These are phyloP conservation scores for Drosophila murphyi DNA, from an alignment of 1,140 invertebrate species.

Conservation along the genomic window DNA sequence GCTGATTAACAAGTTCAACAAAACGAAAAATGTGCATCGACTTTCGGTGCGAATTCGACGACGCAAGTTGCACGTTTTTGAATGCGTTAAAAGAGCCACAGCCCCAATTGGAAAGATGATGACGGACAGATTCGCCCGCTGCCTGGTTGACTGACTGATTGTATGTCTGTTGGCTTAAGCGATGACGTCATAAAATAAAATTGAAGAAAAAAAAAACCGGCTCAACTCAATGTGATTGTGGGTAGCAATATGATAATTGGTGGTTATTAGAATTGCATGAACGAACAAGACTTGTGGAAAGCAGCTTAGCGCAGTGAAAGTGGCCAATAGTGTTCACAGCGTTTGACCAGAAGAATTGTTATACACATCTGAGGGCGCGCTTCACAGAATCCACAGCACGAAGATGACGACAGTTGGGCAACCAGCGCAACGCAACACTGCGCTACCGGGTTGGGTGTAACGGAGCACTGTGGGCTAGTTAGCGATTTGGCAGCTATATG, in stretches of 20 bases:
- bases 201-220: conserved; percentile 32
- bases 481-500: conserved; percentile 72
- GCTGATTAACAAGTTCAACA: conserved; percentile 81
- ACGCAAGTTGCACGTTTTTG: conserved; percentile 62
- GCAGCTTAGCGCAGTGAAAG: conserved; percentile 49
- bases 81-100: conserved; percentile 41
- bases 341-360: conserved; percentile 12
- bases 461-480: conserved; percentile 64
- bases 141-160: conserved; percentile 10
- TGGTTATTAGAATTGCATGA: conserved; percentile 72
- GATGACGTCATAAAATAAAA: conserved; percentile 34
- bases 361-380: conserved; percentile 1
- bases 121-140: background rate
- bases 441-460: conserved; percentile 79
- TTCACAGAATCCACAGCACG: conserved; percentile 15
- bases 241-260: conserved; percentile 63
- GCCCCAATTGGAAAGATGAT: conserved; percentile 16
- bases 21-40: conserved; percentile 63
- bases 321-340: conserved; percentile 14
- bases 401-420: conserved; percentile 46
- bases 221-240: conserved; percentile 44
- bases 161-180: conserved; percentile 8
- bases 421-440: conserved; percentile 60
- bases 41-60: conserved; percentile 70
- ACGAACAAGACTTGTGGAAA: conserved; percentile 47